Conservation (phyloP, 2,888 invertebrate genomes). For the Pristionchus maxplancki region DNA sequence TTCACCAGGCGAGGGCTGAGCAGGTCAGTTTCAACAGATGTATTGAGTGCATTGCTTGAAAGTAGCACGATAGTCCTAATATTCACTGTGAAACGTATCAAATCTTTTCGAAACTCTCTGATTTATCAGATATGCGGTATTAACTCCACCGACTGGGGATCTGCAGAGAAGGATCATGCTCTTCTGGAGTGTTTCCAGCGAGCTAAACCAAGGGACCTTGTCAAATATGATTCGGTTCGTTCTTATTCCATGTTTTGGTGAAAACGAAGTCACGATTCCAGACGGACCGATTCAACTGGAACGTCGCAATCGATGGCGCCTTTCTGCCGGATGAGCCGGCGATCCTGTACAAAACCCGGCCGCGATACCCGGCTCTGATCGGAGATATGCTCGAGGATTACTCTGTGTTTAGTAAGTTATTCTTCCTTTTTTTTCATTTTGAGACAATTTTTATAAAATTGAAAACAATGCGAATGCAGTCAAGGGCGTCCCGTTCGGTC, state of each 20-base stretch:
- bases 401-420: not conserved
- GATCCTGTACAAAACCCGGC: not conserved
- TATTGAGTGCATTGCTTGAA: too few species aligned
- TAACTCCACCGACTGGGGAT: not conserved
- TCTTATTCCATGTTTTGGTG: not conserved
- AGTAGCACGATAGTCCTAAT: too few species aligned
- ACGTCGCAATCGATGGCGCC: conserved; percentile 13
- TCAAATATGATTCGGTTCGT: not conserved
- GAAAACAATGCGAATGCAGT: too few species aligned
- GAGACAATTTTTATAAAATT: not conserved
- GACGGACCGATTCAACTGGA: not conserved
- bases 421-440: not conserved
- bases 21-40: not conserved
- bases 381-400: conserved; percentile 34
- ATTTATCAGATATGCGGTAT: not conserved
- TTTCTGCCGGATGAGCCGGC: conserved; percentile 19
- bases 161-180: not conserved
- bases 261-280: not conserved
- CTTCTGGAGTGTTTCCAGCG: not conserved
- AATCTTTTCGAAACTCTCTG: not conserved
- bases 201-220: not conserved
- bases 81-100: too few species aligned
- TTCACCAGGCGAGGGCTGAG: not conserved
- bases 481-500: not conserved
- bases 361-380: conserved; percentile 24